Percentiles rank a stretch among this genome's conserved stretches.
These are phyloP conservation scores for Stenodema calcarata DNA, from an alignment of 2,888 invertebrate species.

Conservation along the genomic window DNA sequence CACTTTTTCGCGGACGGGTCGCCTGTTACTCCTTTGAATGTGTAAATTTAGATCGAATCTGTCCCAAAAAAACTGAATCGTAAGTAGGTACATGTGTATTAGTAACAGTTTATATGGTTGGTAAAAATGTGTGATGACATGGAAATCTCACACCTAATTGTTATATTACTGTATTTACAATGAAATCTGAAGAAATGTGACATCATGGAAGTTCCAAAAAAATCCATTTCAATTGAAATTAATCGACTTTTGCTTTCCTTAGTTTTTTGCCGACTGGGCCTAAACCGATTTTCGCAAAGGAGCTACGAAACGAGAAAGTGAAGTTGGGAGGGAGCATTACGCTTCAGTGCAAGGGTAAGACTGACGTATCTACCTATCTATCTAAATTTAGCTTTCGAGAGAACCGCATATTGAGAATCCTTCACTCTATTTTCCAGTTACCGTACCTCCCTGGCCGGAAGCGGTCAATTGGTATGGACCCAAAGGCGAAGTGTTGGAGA, in stretches of 20 bases:
- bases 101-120: too few relatives aligned
- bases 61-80: too few relatives aligned
- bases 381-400: neutral
- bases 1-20: too few relatives aligned
- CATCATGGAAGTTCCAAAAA: too few relatives aligned
- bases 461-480: slow-evolving; percentile 87
- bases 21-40: too few relatives aligned
- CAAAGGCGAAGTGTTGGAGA: slow-evolving; percentile 73
- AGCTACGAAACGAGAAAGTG: slow-evolving; percentile 75
- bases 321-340: slow-evolving; percentile 79
- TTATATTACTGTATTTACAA: too few relatives aligned
- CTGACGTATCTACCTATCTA: neutral
- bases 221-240: too few relatives aligned
- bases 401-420: neutral
- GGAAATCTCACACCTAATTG: too few relatives aligned
- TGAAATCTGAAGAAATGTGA: too few relatives aligned
- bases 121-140: too few relatives aligned
- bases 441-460: slow-evolving; percentile 85
- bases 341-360: slow-evolving; percentile 75
- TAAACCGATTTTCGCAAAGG: slow-evolving; percentile 79
- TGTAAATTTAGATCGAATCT: too few relatives aligned
- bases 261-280: slow-evolving; percentile 70
- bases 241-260: neutral
- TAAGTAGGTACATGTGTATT: too few relatives aligned
- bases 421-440: slow-evolving; percentile 64